A percentile compares a stretch with the other conserved stretches of the same genome.
Conservation (phyloP, 2,888 invertebrate species). For the Temnothorax rugatulus region DNA sequence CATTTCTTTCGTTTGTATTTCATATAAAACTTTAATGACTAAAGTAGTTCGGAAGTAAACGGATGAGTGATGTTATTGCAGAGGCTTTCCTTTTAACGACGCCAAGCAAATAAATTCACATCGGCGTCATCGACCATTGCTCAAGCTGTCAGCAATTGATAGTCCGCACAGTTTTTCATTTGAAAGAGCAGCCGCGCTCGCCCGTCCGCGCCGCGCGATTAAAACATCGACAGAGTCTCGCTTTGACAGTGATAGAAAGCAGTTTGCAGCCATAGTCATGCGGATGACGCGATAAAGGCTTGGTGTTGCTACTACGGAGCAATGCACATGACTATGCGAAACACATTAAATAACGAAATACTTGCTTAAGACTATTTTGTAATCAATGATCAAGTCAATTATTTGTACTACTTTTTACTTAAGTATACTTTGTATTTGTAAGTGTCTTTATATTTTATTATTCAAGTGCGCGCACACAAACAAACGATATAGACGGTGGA, state of each 20-base stretch:
- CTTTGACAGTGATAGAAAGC: slow-evolving; percentile 35
- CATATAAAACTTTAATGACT: slow-evolving; percentile 11
- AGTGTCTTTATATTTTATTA: background rate
- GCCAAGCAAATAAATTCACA: slow-evolving; percentile 31
- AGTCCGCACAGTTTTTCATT: slow-evolving; percentile 40
- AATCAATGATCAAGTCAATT: background rate
- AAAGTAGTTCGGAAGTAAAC: background rate
- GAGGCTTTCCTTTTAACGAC: background rate
- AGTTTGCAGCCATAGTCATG: background rate
- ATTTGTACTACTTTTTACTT: background rate
- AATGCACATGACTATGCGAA: background rate
- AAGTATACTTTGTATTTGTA: background rate
- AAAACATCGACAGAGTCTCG: slow-evolving; percentile 34
- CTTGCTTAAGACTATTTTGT: background rate
- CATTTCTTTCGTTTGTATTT: background rate
- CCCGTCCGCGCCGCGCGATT: slow-evolving; percentile 19
- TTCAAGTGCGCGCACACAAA: background rate
- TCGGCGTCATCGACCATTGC: slow-evolving; percentile 38
- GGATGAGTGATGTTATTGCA: background rate
- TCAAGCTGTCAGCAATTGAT: slow-evolving; percentile 40
- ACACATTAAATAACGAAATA: background rate
- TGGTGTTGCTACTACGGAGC: background rate
- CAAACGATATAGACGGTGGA: background rate
- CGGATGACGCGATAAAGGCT: slow-evolving; percentile 11
- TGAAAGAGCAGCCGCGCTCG: slow-evolving; percentile 8